Conservation (phyloP, 2,888 invertebrate genomes). For the Prenolepis imparis region DNA sequence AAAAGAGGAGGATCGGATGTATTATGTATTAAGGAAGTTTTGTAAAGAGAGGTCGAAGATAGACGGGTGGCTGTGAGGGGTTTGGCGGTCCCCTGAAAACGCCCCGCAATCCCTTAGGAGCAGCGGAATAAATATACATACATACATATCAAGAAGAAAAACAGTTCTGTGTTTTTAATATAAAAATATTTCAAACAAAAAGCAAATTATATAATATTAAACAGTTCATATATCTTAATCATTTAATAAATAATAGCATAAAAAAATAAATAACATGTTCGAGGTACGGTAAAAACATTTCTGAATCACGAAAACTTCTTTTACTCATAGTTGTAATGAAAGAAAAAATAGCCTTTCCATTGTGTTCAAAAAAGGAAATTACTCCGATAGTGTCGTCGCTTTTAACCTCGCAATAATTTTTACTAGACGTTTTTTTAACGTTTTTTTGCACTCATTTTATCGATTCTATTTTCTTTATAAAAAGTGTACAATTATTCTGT, state of each 20-base stretch:
- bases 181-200: background rate
- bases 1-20: too few relatives aligned
- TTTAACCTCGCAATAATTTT: constrained; percentile 55
- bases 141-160: too few relatives aligned
- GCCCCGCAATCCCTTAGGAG: too few relatives aligned
- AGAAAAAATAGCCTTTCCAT: background rate
- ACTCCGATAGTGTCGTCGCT: background rate
- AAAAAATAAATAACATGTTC: constrained; percentile 23
- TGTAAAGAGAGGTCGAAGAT: too few relatives aligned
- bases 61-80: too few relatives aligned
- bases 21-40: too few relatives aligned
- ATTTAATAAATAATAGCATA: background rate
- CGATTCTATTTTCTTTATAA: constrained; percentile 29
- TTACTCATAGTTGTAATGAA: background rate
- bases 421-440: constrained; percentile 11
- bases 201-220: constrained; percentile 20
- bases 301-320: background rate
- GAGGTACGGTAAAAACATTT: background rate
- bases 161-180: background rate
- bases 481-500: background rate
- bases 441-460: constrained; percentile 28
- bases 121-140: too few relatives aligned
- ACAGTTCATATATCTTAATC: background rate
- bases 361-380: constrained; percentile 40
- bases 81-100: too few relatives aligned